A percentile compares a stretch with the other conserved stretches of the same genome.
These are phyloP conservation scores for Mimachlamys varia DNA, from an alignment of 2,888 invertebrate genomes.

Conservation along the genomic window DNA sequence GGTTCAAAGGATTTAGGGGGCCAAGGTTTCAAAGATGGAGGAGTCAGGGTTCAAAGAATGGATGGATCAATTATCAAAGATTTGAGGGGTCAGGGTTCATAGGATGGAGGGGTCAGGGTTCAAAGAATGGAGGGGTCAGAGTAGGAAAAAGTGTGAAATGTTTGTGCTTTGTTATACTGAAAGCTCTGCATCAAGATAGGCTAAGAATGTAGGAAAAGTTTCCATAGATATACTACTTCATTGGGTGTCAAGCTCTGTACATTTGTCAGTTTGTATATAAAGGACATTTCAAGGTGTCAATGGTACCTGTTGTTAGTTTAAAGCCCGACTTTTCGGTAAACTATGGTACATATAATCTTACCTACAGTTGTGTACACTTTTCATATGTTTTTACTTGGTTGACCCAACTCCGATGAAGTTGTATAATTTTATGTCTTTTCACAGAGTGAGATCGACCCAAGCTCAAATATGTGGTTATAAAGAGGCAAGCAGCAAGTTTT, in stretches of 20 bases:
- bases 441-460: background rate
- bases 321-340: background rate
- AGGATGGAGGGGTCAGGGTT: background rate
- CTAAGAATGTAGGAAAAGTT: too few species aligned
- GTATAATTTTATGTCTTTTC: conserved; percentile 27
- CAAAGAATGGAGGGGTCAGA: background rate
- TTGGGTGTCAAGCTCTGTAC: too few species aligned
- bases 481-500: background rate
- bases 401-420: conserved; percentile 16
- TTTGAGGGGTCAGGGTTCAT: background rate
- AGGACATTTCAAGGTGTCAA: too few species aligned
- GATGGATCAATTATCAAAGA: background rate
- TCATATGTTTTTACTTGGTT: background rate
- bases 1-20: background rate
- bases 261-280: too few species aligned
- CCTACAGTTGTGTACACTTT: background rate
- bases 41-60: background rate
- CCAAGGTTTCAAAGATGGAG: too few species aligned
- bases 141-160: too few species aligned
- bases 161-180: too few species aligned
- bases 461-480: background rate
- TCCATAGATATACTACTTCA: too few species aligned
- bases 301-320: too few species aligned
- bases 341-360: background rate
- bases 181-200: too few species aligned